These are phyloP conservation scores for Hypomesus transpacificus DNA, from an alignment of 2,113 vertebrate genomes.

Conservation along the genomic window DNA sequence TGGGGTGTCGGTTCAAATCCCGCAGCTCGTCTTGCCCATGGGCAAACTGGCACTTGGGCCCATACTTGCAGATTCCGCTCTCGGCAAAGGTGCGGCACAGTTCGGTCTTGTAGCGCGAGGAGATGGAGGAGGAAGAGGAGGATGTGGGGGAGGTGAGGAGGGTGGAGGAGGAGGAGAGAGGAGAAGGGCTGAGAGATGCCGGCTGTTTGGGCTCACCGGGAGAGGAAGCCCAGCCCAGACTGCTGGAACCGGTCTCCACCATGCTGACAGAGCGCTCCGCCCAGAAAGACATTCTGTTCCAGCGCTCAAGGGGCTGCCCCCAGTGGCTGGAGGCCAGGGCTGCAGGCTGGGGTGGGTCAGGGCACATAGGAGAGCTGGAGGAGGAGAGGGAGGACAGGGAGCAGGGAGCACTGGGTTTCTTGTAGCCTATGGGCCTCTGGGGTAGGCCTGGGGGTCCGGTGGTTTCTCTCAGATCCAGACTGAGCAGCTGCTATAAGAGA, in stretches of 20 bases:
- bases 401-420: conserved; percentile 35
- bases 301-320: conserved; percentile 53
- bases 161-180: conserved; percentile 52
- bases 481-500: conserved; percentile 59
- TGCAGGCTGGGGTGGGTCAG: conserved; percentile 28
- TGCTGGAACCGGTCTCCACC: conserved; percentile 58
- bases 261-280: conserved; percentile 70
- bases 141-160: conserved; percentile 52
- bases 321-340: conserved; percentile 47
- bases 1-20: conserved; percentile 82
- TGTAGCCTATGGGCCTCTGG: conserved; percentile 50
- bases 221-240: conserved; percentile 61
- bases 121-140: conserved; percentile 39
- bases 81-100: conserved; percentile 75
- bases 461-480: conserved; percentile 59
- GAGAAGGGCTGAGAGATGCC: conserved; percentile 36
- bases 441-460: conserved; percentile 28
- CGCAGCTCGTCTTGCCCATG: conserved; percentile 80
- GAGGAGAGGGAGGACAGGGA: conserved; percentile 38
- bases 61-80: conserved; percentile 74
- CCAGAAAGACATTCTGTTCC: conserved; percentile 60
- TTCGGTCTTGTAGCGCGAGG: conserved; percentile 76
- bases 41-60: conserved; percentile 82
- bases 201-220: conserved; percentile 14
- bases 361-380: conserved; percentile 31